Base-by-base conservation (phyloP, 2,113 vertebrate genomes). In the Semicossyphus pulcher region DNA sequence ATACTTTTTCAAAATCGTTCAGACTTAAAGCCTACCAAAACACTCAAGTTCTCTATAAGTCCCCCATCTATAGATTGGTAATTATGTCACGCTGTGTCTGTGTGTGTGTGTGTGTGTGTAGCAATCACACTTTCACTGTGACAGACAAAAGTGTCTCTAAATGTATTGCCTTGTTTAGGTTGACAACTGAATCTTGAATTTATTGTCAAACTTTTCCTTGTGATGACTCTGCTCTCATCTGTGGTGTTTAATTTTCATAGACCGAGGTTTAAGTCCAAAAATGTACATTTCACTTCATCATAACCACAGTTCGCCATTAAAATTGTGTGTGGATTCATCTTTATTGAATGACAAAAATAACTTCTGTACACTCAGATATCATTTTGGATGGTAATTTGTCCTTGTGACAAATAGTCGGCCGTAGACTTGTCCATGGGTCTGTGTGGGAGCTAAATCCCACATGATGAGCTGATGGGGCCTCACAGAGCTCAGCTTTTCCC, bases 401-500 rank as follows among this genome's bases (percentile, higher is more conserved):
- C 68, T 53, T 70, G 39, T 70, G 42, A 60, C 44, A 77, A 73
- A 63, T 47, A n/a, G n/a, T 67, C 65, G 66, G 62, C 25, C 31
- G 28, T 37, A 21, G 5, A 45, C 57, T 53, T 61, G 45, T 64
- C 68, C 25, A 34, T 59, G 23, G 48, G 77, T 62, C 71, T 52
- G 60, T 72, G 66, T 52, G 61, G 62, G 48, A 47, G 68, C 64
- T 78, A 70, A 83, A 80, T 83, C 67, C 76, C 48, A 49, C 80
- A 71, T 72, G 59, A 61, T 5, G 63, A 85, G 56, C 72, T 77
- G 84, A 77, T 71, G 57, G 72, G 60, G 53, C 66, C 69, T 58
- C 25, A 49, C 58, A 79, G 64, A 72, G 60, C 79, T 84, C 67
- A 68, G 59, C 57, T 72, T 81, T 67, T 71, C 49, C 71, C 80